Evolutionary conservation across 2,888 invertebrate species (phyloP).

Genomic region (Ormyrus thymus): DNA sequence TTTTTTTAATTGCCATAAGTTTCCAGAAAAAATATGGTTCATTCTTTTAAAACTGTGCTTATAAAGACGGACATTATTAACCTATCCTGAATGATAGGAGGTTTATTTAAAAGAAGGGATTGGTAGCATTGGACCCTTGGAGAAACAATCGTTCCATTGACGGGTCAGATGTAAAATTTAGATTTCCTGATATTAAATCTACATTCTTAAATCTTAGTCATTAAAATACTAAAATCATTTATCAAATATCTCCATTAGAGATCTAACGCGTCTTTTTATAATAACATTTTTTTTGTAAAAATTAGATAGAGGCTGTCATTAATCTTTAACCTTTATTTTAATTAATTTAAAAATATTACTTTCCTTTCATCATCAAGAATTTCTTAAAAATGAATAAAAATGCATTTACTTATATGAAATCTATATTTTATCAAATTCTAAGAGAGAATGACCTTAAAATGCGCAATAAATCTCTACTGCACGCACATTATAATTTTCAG

Average conservation of each 20-base stretch:
- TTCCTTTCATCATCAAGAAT: too few relatives aligned
- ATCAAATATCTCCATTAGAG: not conserved
- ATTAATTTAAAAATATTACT: too few relatives aligned
- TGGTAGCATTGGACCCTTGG: slow-evolving; percentile 50
- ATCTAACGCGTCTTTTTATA: not conserved
- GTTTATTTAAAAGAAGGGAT: slow-evolving; percentile 1
- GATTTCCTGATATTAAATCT: slow-evolving; percentile 35
- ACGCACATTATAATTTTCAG: not conserved
- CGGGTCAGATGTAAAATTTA: slow-evolving; percentile 55
- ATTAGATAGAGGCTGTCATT: too few relatives aligned
- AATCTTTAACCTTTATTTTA: too few relatives aligned
- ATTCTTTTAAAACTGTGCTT: slow-evolving; percentile 22
- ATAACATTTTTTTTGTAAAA: too few relatives aligned
- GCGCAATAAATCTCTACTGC: too few relatives aligned
- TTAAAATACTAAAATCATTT: slow-evolving; percentile 13
- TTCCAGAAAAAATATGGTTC: not conserved
- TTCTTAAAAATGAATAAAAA: too few relatives aligned
- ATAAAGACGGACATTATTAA: slow-evolving; percentile 38
- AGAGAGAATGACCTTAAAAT: too few relatives aligned
- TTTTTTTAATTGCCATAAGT: not conserved
- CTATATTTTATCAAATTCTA: too few relatives aligned
- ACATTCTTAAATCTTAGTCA: slow-evolving; percentile 20
- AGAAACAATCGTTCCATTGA: slow-evolving; percentile 58
- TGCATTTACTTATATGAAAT: too few relatives aligned
- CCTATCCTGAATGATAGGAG: slow-evolving; percentile 40